Percentiles rank a stretch among this genome's conserved stretches.
Conservation (phyloP, 2,888 invertebrate genomes). For the Acanthopleura granulata region DNA sequence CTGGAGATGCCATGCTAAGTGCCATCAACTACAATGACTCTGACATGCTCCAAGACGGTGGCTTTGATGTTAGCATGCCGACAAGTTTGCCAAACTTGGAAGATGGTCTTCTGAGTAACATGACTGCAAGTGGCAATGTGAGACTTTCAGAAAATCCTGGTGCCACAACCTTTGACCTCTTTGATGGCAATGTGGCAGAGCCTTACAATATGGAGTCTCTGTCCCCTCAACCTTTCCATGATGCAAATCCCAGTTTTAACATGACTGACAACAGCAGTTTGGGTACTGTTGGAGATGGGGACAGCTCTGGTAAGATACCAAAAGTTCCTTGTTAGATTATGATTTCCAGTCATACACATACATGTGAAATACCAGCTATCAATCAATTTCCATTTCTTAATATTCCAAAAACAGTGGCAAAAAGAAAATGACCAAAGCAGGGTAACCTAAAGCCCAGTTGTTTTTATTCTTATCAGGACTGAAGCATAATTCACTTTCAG, state of each 20-base stretch:
- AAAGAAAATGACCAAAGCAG: too few species aligned
- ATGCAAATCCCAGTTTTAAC: conserved; percentile 39
- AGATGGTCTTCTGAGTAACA: conserved; percentile 61
- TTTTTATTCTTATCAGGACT: too few species aligned
- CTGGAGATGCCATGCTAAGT: conserved; percentile 69
- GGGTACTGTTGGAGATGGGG: conserved; percentile 27
- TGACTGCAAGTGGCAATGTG: conserved; percentile 46
- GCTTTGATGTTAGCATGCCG: conserved; percentile 63
- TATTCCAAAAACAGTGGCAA: too few species aligned
- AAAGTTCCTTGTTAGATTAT: not conserved
- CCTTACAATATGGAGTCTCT: conserved; percentile 60
- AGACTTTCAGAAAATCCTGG: conserved; percentile 52
- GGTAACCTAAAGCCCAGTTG: too few species aligned
- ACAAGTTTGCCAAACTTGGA: conserved; percentile 57
- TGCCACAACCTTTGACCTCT: conserved; percentile 59
- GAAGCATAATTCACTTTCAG: too few species aligned
- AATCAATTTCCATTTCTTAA: too few species aligned
- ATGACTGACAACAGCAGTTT: conserved; percentile 37
- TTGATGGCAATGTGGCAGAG: conserved; percentile 64
- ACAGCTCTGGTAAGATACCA: conserved; percentile 28
- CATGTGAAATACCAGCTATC: too few species aligned
- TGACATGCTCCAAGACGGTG: conserved; percentile 65
- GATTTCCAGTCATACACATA: too few species aligned
- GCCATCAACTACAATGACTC: conserved; percentile 66
- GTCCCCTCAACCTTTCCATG: conserved; percentile 61